Conservation (phyloP, 2,888 invertebrate genomes). For the Strigamia transsilvanica region DNA sequence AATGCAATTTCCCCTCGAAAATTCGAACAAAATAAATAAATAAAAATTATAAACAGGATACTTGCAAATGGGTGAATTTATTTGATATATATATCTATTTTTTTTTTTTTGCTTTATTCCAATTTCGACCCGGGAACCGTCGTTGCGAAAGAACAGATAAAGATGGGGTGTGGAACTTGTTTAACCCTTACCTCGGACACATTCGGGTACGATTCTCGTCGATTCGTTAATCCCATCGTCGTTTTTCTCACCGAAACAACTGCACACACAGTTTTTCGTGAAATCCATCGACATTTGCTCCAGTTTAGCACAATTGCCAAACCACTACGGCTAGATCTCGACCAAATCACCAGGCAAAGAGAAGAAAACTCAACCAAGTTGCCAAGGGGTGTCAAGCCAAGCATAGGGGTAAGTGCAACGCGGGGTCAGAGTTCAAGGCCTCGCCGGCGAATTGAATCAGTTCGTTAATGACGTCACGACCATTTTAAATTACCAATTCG, state of each 20-base stretch:
- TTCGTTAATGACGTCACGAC: constrained; percentile 16
- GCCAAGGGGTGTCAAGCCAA: constrained; percentile 34
- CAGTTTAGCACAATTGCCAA: constrained; percentile 1
- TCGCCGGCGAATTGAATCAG: not conserved
- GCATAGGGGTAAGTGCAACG: constrained; percentile 26
- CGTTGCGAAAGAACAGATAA: not conserved
- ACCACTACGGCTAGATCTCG: not conserved
- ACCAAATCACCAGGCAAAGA: constrained; percentile 13
- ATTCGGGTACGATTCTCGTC: not conserved
- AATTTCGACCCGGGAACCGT: not conserved
- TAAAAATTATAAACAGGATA: not conserved
- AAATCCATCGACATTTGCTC: constrained; percentile 36
- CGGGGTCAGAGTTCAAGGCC: constrained; percentile 32
- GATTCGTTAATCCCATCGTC: not conserved
- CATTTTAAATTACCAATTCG: not conserved
- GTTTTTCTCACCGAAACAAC: constrained; percentile 24
- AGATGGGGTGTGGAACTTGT: not conserved
- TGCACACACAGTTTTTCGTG: not conserved
- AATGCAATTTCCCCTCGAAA: not conserved
- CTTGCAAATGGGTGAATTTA: too few species aligned
- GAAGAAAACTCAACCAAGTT: constrained; percentile 37
- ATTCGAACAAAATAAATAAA: constrained; percentile 48
- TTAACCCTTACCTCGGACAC: constrained; percentile 13
- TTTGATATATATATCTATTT: not conserved
- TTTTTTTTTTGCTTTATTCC: not conserved